Evolutionary conservation across 2,888 invertebrate species (phyloP).

Genomic region (Alviniconcha strummeri): DNA sequence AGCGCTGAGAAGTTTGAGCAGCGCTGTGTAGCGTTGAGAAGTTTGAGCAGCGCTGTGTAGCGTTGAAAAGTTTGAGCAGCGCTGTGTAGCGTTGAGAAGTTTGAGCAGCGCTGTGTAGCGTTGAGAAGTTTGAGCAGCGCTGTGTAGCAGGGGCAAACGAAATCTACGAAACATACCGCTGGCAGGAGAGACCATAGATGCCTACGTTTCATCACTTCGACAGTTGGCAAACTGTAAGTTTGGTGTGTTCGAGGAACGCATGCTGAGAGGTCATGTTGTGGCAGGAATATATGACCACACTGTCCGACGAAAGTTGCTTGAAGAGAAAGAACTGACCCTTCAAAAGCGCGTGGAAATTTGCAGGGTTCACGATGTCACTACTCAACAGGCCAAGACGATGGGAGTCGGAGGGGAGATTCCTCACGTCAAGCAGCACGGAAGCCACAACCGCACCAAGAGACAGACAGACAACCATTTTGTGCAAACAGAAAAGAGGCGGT

Average conservation of each 20-base stretch:
- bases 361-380: background rate
- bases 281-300: conserved; percentile 1
- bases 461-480: background rate
- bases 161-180: background rate
- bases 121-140: too few species aligned
- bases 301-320: background rate
- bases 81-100: background rate
- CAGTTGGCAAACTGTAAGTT: conserved; percentile 6
- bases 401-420: background rate
- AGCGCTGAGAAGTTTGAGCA: too few species aligned
- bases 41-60: background rate
- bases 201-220: background rate
- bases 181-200: background rate
- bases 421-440: background rate
- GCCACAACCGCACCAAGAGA: background rate
- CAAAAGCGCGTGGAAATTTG: background rate
- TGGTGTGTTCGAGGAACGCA: background rate
- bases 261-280: background rate
- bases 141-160: background rate
- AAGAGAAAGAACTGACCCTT: conserved; percentile 8
- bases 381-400: background rate
- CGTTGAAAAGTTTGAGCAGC: too few species aligned
- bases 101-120: background rate
- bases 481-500: background rate
- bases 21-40: background rate